These are phyloP conservation scores for Diphyllodes magnificus DNA, from an alignment of 2,113 vertebrate genomes.

Conservation along the genomic window DNA sequence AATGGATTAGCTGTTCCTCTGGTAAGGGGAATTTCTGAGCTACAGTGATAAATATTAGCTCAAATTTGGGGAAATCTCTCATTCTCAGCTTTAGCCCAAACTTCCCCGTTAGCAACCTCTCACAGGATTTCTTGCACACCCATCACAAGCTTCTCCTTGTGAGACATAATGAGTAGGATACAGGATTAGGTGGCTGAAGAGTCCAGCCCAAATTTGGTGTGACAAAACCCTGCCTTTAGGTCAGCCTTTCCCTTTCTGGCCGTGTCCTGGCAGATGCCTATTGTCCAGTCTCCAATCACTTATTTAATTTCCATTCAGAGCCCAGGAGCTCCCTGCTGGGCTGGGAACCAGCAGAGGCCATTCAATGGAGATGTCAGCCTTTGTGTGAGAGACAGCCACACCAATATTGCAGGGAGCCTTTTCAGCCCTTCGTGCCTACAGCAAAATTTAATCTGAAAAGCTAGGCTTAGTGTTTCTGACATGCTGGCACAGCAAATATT, in stretches of 20 bases:
- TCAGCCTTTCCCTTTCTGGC: not conserved
- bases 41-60: not conserved
- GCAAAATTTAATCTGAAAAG: not conserved
- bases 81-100: not conserved
- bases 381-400: not conserved
- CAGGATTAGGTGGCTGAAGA: not conserved
- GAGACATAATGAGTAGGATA: not conserved
- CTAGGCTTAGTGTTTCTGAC: not conserved
- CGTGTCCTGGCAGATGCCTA: not conserved
- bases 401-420: not conserved
- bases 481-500: not conserved
- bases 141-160: not conserved
- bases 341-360: not conserved
- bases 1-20: not conserved
- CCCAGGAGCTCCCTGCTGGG: not conserved
- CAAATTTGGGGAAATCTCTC: not conserved
- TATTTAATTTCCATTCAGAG: not conserved
- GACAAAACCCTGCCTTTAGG: not conserved
- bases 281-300: not conserved
- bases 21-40: not conserved
- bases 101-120: fast-evolving
- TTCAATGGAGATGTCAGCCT: not conserved
- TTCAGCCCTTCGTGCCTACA: not conserved
- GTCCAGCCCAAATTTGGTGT: not conserved
- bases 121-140: not conserved